Percentiles rank a stretch among this genome's conserved stretches.
These are phyloP conservation scores for Heliocidaris tuberculata DNA, from an alignment of 35 echinoderm and acorn worm genomes.

Conservation along the genomic window DNA sequence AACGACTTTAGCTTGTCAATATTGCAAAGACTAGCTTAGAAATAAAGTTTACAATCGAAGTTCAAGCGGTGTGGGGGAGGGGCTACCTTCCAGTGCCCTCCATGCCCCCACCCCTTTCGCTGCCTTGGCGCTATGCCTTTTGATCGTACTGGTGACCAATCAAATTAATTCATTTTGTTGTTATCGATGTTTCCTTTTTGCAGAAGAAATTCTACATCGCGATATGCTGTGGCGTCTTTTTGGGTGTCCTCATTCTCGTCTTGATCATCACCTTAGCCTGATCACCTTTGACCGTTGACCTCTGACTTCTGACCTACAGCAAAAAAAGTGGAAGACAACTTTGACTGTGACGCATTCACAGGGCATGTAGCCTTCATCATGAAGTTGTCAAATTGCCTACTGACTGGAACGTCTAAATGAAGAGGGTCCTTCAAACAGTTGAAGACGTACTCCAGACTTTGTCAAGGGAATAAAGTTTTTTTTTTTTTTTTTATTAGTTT, in stretches of 20 bases:
- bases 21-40: too few species aligned
- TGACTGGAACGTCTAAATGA: too few species aligned
- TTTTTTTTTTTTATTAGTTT: too few species aligned
- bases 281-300: neutral
- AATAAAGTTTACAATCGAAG: too few species aligned
- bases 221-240: neutral
- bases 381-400: too few species aligned
- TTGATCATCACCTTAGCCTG: neutral
- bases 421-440: too few species aligned
- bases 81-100: too few species aligned
- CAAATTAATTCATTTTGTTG: neutral
- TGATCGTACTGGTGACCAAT: neutral
- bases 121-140: neutral
- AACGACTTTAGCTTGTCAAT: too few species aligned
- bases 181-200: neutral
- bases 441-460: too few species aligned
- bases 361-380: neutral
- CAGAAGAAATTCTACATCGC: slow-evolving; percentile 42
- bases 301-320: neutral
- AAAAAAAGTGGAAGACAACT: neutral
- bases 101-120: too few species aligned
- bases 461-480: too few species aligned
- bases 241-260: neutral
- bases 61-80: too few species aligned
- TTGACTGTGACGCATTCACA: neutral